Evolutionary conservation across 2,888 invertebrate genomes (phyloP).

Genomic region (Leptinotarsa rubiginosa): DNA sequence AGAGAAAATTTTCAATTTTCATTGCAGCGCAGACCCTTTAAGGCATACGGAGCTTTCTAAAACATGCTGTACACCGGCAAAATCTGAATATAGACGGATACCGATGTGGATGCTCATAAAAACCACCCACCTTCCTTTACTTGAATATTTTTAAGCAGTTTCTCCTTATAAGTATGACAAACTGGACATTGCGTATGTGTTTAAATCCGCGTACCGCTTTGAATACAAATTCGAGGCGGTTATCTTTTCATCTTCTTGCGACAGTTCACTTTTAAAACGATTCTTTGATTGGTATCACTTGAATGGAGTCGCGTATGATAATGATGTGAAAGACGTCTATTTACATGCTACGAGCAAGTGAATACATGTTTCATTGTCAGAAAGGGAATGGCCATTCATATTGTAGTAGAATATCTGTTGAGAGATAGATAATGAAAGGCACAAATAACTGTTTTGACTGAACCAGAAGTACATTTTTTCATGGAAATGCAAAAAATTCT

Average conservation of each 20-base stretch:
- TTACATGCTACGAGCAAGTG: neutral
- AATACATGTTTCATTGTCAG: neutral
- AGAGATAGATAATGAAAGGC: no score
- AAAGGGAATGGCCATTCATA: neutral
- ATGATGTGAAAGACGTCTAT: conserved; percentile 21
- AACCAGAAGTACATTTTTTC: no score
- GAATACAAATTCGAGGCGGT: conserved; percentile 51
- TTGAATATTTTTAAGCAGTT: conserved; percentile 55
- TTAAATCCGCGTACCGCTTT: conserved; percentile 51
- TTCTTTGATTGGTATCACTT: conserved; percentile 41
- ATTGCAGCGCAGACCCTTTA: neutral
- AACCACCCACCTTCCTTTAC: conserved; percentile 56
- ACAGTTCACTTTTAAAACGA: conserved; percentile 40
- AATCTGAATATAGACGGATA: conserved; percentile 40
- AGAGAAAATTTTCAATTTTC: no score
- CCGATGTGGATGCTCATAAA: conserved; percentile 47
- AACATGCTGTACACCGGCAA: conserved; percentile 27
- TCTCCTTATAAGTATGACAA: conserved; percentile 60
- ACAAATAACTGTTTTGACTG: no score
- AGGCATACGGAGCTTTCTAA: neutral
- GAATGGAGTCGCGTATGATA: conserved; percentile 30
- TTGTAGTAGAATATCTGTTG: no score
- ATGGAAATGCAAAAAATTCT: no score
- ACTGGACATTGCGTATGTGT: conserved; percentile 56
- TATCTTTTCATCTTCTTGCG: conserved; percentile 47